Evolutionary conservation across 2,797 vertebrate species (phyloP), one percentile per base, ranked within the genome.

Genomic region (Karalla daura): DNA sequence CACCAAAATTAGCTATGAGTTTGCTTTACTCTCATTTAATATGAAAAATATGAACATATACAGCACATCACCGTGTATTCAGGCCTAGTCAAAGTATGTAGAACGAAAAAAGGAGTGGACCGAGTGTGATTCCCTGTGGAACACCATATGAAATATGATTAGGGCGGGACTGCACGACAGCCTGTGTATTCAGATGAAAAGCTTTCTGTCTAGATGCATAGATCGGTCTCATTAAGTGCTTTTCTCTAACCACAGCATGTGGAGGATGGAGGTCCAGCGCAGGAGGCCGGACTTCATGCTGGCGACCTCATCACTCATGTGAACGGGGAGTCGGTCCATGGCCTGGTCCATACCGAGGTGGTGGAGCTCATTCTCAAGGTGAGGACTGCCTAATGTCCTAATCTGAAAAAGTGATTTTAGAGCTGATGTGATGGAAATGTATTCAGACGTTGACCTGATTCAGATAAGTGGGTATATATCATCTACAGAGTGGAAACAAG

Each of bases 281-380:
- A 98, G 52, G 96, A 97, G 39, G 95, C 96, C 0, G 96, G 96
- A 44, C 94, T 98, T 3, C 94, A 92, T 35, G 95, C 96, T 0
- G 96, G 96, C 17, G 96, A 97, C 78, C 96, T 98, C 69, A 98
- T 98, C 82, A 98, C 96, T 2, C 96, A 98, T 2, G 96, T 98
- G 60, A 98, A 98, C 0, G 96, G 96, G 12, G 96, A 98, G 74
- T 95, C 96, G 0, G 96, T 98, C 51, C 96, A 98, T 0, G 96
- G 96, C n/a, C 87, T 98, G 87, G 96, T 98, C 43, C 96, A 98
- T 69, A 97, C 96, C 0, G 96, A 98, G 79, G 96, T 98, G 17
- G 96, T 98, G 43, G 96, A 98, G 80, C 94, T 98, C 63, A 98
- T 98, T 74, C 92, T 97, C 25, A 97, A 97, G 94, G 96, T 97